phyloP scores from a whole-genome alignment of 2,113 vertebrate genomes.

The Bagarius yarrelli region DNA sequence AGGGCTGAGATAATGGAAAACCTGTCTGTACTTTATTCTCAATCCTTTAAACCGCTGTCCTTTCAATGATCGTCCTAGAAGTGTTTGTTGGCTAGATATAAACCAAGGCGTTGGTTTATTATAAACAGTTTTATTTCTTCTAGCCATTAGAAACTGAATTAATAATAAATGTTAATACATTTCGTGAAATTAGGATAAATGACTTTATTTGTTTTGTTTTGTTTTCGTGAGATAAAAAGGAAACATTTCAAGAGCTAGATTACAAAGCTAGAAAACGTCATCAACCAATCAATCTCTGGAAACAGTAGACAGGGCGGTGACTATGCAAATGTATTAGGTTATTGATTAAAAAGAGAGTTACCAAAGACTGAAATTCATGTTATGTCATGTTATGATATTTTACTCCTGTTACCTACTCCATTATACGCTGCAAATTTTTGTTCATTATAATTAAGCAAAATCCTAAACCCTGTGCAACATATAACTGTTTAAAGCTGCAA shows the following conservation, averaged over 20 bases:
- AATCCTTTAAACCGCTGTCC: not conserved
- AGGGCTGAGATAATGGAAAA: conserved; percentile 10
- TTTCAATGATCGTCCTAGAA: not conserved
- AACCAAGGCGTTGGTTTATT: not conserved
- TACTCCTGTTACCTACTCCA: too few relatives aligned
- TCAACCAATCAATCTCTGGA: not conserved
- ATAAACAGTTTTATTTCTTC: not conserved
- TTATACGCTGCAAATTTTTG: too few relatives aligned
- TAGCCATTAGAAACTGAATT: too few relatives aligned
- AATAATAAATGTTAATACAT: too few relatives aligned
- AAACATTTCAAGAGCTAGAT: not conserved
- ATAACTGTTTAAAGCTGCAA: not conserved
- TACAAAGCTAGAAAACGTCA: not conserved
- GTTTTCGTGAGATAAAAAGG: not conserved
- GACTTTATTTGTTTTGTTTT: not conserved
- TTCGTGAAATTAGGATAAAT: not conserved
- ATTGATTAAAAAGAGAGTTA: not conserved
- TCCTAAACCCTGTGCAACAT: too few relatives aligned
- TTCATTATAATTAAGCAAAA: too few relatives aligned
- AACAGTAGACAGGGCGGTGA: not conserved
- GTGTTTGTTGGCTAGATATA: not conserved
- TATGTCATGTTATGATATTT: not conserved
- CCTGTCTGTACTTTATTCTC: not conserved
- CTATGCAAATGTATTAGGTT: not conserved
- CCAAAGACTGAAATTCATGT: not conserved